Percentiles rank a stretch among this genome's conserved stretches.
Evolutionary conservation across 2,797 vertebrate genomes (phyloP).

Genomic region (Pseudopleuronectes americanus): DNA sequence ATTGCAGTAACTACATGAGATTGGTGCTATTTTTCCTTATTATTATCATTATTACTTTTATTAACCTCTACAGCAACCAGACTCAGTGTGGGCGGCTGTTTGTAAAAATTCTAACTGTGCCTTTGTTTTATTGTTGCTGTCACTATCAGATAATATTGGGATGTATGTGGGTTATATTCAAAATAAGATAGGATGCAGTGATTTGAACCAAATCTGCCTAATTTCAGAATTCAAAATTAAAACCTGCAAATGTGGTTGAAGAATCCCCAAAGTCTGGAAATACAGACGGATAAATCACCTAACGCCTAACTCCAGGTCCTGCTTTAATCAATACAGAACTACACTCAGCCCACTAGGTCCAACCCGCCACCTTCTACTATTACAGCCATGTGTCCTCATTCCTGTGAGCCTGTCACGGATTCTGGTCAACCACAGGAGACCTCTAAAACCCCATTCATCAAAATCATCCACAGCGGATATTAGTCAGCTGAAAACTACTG

Average conservation of each 20-base stretch:
- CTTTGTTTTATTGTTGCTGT: conserved; percentile 3
- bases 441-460: conserved; percentile 8
- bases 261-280: too few species aligned
- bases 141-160: not conserved
- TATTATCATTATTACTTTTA: too few species aligned
- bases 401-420: not conserved
- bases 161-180: not conserved
- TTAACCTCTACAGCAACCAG: too few species aligned
- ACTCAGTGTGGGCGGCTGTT: too few species aligned
- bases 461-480: not conserved
- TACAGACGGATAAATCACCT: too few species aligned
- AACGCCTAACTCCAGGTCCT: not conserved
- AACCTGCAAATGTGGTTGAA: too few species aligned
- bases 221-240: too few species aligned
- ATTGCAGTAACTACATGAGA: not conserved
- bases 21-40: not conserved
- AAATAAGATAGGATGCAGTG: too few species aligned
- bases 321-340: conserved; percentile 23
- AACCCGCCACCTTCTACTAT: not conserved
- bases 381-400: conserved; percentile 8
- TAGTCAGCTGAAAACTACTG: not conserved
- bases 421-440: not conserved
- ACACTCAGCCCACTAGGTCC: not conserved
- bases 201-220: too few species aligned
- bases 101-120: not conserved